Evolutionary conservation across 92 coral and sea anemone genomes (phyloP).

Genomic region (Palythoa grandis): DNA sequence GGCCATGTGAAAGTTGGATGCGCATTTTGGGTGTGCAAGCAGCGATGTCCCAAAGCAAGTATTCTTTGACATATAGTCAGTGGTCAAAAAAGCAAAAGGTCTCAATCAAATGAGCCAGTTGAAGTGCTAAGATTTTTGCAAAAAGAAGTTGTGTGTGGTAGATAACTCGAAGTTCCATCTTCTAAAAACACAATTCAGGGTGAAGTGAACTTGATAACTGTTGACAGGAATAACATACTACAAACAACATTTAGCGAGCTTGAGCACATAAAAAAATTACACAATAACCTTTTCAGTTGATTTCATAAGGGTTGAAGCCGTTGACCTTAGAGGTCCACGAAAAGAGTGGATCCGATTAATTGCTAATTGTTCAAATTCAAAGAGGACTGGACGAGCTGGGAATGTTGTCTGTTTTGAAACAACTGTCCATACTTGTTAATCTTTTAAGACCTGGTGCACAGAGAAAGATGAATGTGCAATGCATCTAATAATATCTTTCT

Average conservation of each 20-base stretch:
- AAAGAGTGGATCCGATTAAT: conserved; percentile 59
- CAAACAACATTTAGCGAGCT: neutral
- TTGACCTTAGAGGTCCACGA: conserved; percentile 61
- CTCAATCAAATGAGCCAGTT: conserved; percentile 31
- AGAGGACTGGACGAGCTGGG: conserved; percentile 60
- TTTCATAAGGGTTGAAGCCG: conserved; percentile 64
- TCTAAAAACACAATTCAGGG: conserved; percentile 9
- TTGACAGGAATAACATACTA: neutral
- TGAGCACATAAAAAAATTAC: conserved; percentile 15
- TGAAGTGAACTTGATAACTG: neutral
- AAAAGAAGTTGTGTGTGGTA: conserved; percentile 42
- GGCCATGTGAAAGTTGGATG: too few relatives aligned
- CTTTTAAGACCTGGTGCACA: conserved; percentile 66
- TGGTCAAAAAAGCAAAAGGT: conserved; percentile 30
- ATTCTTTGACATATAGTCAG: conserved; percentile 38
- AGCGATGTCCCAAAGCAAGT: conserved; percentile 15
- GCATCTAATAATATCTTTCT: too few relatives aligned
- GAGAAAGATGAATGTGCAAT: conserved; percentile 44
- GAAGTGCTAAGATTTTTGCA: conserved; percentile 50
- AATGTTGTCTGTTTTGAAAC: conserved; percentile 64
- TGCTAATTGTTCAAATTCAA: conserved; percentile 30
- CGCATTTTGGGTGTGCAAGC: too few relatives aligned
- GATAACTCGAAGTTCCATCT: conserved; percentile 23
- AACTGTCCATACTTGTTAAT: conserved; percentile 57
- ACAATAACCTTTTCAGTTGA: conserved; percentile 58